Evolutionary conservation across 1,140 invertebrate species (phyloP), one percentile per base, ranked within the genome.

Genomic region (Acromyrmex heyeri): DNA sequence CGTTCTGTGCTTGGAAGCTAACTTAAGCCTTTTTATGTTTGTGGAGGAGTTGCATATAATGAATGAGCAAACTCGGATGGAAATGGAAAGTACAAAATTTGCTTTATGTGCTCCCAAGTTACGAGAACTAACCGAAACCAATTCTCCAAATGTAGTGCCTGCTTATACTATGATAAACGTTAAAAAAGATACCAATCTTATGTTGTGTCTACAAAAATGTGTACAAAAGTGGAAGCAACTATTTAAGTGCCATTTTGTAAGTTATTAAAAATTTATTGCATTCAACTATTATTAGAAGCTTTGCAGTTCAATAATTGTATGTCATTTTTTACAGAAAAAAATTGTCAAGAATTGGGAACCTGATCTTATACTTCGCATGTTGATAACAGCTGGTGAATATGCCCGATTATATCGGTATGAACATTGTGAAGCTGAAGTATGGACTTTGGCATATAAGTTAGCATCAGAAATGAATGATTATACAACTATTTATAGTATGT

Each of bases 81-180:
- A 95, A 78, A 93, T 93, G 61, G 79, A 94, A 10, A 86, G 69
- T 5, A 87, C 86, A 0, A 91, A 81, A 34, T 92, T 88, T 48
- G 87, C 90, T 30, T 57, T 92, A 6, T 81, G 86, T n/a, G 87
- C 91, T 69, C 82, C 87, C n/a, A 90, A 88, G 55, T 0, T 65
- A 27, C 77, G 69, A 78, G 76, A 91, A 67, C 69, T 88, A 21
- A 16, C 16, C 0, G 77, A 88, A 61, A 90, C 90, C 65, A 77
- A 91, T 27, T 88, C 89, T 50, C 76, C 86, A 21, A 82, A 91
- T 59, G 83, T 94, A 64, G 90, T 93, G 10, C 93, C 94, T 27
- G 89, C 92, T 38, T 95, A 94, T 81, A 92, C 82, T 3, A 91
- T 91, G 38, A 93, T 95, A 62, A 93, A 92, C 62, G 88, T 94